Evolutionary conservation across 2,888 invertebrate species (phyloP), one percentile per base, ranked within the genome.

Genomic region (Octonoba sinensis): DNA sequence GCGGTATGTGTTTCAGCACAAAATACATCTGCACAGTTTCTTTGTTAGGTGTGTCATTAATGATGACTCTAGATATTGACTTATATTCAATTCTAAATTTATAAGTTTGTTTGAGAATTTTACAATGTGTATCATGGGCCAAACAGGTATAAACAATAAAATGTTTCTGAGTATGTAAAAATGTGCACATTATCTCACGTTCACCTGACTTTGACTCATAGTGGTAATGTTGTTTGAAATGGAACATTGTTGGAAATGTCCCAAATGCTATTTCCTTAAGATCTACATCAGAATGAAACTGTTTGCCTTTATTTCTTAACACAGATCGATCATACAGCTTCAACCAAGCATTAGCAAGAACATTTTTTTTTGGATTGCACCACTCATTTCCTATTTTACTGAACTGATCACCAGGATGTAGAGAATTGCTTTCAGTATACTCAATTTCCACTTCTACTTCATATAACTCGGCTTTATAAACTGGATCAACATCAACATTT

Each of bases 181-280:
- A 84, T n/a, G 81, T 47, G 20, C 56, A 22, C 65, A 72, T 82
- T 20, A 84, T 47, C 59, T 82, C 79, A 16, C 51, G 67, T 15
- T 71, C 60, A 16, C 36, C 62, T 18, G 18, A 59, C 20, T 62
- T 70, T 46, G 36, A 20, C 56, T 71, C 71, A 69, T 77, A 83
- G 56, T 76, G 22, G 65, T 84, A 85, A 74, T 85, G 83, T 22
- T 84, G 72, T 56, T 84, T 83, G 59, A 85, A 85, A 22, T 57
- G 54, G 13, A 72, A 72, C 78, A 84, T 77, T 51, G 47, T 82
- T 13, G 83, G 75, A n/a, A 84, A 18, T 51, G 85, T 79, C 16
- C 84, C 85, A 49, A 85, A 84, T 46, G 82, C 77, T 49, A 84
- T 83, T 60, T 71, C 67, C 24, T 60, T 72, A 1, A 78, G 27